A percentile compares a stretch with the other conserved stretches of the same genome.
phyloP scores from a whole-genome alignment of 2,888 invertebrate species.

The Drosophila bunnanda region DNA sequence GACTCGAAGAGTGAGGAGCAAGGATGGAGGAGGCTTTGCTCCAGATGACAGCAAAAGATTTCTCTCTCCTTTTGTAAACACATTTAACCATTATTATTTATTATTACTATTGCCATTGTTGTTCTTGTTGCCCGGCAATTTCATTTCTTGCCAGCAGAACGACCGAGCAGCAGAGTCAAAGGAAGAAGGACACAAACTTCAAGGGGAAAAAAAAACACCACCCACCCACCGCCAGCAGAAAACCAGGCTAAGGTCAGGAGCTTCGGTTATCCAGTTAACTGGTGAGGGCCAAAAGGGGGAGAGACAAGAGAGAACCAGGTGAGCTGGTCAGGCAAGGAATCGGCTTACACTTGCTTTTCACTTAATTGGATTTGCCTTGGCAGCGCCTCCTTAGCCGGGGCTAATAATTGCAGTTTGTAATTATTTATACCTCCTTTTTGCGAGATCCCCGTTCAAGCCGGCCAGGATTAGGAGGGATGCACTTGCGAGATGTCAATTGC shows the following conservation, averaged over 20 bases:
- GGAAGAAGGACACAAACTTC: constrained; percentile 36
- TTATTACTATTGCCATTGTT: constrained; percentile 44
- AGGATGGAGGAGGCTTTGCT: constrained; percentile 7
- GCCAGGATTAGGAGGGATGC: constrained; percentile 26
- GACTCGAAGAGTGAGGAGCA: constrained; percentile 4
- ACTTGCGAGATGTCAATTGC: constrained; percentile 61
- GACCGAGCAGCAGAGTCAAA: background rate
- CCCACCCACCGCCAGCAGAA: background rate
- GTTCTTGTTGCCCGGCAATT: constrained; percentile 64
- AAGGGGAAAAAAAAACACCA: background rate
- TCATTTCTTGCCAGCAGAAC: constrained; percentile 51
- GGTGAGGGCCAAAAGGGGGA: background rate
- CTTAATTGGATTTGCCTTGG: constrained; percentile 75
- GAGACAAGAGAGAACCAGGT: background rate
- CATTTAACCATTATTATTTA: constrained; percentile 53
- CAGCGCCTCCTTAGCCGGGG: constrained; percentile 46
- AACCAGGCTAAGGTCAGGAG: constrained; percentile 40
- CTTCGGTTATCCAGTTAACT: constrained; percentile 48
- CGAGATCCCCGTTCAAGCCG: constrained; percentile 2
- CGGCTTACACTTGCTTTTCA: constrained; percentile 76
- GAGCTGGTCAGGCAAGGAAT: constrained; percentile 50
- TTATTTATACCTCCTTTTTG: constrained; percentile 58
- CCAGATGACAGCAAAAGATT: constrained; percentile 34
- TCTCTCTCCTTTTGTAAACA: constrained; percentile 45
- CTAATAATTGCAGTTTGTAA: constrained; percentile 78